These are phyloP conservation scores for Nebria brevicollis DNA, from an alignment of 2,888 invertebrate genomes.

Conservation along the genomic window DNA sequence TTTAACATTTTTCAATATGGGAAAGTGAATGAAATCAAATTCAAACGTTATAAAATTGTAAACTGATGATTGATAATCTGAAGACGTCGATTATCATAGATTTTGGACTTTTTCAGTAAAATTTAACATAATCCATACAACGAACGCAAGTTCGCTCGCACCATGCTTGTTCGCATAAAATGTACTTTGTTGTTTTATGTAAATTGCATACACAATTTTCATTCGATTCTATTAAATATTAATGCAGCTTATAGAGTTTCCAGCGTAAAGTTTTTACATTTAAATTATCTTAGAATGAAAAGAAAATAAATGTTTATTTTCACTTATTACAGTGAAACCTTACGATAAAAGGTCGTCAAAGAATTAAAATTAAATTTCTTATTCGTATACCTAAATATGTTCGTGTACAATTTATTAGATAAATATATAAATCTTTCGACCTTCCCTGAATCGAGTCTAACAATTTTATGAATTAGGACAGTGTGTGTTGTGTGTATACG, in stretches of 20 bases:
- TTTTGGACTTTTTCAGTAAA: neutral
- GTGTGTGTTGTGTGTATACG: no score
- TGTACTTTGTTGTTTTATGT: slow-evolving; percentile 18
- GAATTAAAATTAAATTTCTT: no score
- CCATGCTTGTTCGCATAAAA: neutral
- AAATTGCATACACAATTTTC: slow-evolving; percentile 29
- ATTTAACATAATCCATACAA: neutral
- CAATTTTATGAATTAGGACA: no score
- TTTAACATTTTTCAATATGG: no score
- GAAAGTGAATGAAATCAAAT: no score
- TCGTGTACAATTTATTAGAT: no score
- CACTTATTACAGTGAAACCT: neutral
- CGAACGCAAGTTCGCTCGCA: neutral
- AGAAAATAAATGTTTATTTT: neutral
- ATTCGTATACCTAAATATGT: no score
- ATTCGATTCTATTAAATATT: slow-evolving; percentile 38
- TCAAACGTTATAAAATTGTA: no score
- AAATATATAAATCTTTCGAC: no score
- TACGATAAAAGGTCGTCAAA: neutral
- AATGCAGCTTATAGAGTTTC: slow-evolving; percentile 25
- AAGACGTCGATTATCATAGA: no score
- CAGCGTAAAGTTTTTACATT: neutral
- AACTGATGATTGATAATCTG: no score
- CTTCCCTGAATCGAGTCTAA: no score
- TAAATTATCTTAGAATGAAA: neutral